Base-by-base conservation (phyloP, 2,888 invertebrate genomes). In the Tridacna gigas region DNA sequence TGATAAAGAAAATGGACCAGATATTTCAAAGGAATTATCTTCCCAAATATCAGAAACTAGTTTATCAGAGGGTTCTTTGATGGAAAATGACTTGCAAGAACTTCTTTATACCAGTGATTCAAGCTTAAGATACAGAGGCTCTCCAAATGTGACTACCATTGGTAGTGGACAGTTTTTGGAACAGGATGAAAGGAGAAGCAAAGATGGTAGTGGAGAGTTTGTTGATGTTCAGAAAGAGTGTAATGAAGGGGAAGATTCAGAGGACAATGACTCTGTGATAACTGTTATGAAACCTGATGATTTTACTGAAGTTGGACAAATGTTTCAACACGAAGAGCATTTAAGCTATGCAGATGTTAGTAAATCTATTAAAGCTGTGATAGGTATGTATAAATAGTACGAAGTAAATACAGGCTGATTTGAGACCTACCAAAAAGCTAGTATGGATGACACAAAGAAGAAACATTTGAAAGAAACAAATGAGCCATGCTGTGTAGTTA, bases 331-430 rank as follows among this genome's bases (percentile, higher is more conserved):
- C n/a, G 91, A 91, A 18, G 65, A 84, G 63, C 89, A 89, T 48
- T 88, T 88, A 18, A 86, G 90, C 5, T 74, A 91, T 15, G 76
- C 80, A 79, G 91, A 92, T 20, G 78, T 92, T 51, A 88, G 91
- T 73, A 91, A 90, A 66, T 91, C 92, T 63, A 88, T 94, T 28
- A 92, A 91, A 80, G 92, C 92, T 61, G 86, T 94, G 76, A 90
- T 94, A 87, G 94, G 94, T 94, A 86, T 84, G 90, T 79, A 37
- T 37, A 37, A 37, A 37, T 37, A n/a, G n/a, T n/a, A 37, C 7
- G 37, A 37, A 37, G 3, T 37, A 4, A 37, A 37, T 37, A 37
- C 37, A 37, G 37, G 37, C 37, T 37, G 7, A 37, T 37, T 4
- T 37, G 37, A 37, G 37, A 37, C 37, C 37, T 37, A 4, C 37